A percentile compares a stretch with the other conserved stretches of the same genome.
Conservation (phyloP, 1,140 invertebrate species). For the Neoseiulus cucumeris region DNA sequence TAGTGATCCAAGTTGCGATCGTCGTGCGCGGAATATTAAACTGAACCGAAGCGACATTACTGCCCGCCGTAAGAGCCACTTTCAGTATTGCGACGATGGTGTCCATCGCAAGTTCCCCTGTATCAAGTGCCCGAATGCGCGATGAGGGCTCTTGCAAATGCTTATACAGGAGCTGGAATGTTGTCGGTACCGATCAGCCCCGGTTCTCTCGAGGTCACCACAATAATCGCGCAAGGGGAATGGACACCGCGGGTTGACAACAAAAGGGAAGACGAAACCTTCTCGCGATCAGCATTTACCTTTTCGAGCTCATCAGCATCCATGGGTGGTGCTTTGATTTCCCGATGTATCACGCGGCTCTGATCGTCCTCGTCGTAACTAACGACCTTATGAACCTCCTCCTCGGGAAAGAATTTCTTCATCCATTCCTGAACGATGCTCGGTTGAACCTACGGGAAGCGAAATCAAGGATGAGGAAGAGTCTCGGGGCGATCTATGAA, state of each 20-base stretch:
- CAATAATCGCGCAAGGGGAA: too few relatives aligned
- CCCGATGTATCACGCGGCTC: not conserved
- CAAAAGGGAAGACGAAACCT: too few relatives aligned
- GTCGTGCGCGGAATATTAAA: conserved; percentile 6
- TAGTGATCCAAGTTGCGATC: not conserved
- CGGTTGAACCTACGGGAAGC: not conserved
- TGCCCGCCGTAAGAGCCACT: conserved; percentile 2
- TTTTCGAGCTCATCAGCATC: conserved; percentile 3
- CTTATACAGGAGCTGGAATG: not conserved
- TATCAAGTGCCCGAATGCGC: not conserved
- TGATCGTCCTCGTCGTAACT: not conserved
- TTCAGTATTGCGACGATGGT: not conserved
- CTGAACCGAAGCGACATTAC: not conserved
- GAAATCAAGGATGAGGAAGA: not conserved
- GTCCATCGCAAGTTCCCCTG: not conserved
- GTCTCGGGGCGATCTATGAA: not conserved
- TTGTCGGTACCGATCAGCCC: too few relatives aligned
- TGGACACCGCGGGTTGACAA: too few relatives aligned
- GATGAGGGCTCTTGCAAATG: conserved; percentile 5
- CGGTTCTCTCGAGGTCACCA: too few relatives aligned
- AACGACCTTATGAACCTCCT: not conserved
- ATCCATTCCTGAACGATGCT: not conserved
- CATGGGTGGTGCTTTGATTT: not conserved
- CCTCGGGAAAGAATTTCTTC: not conserved
- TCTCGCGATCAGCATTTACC: not conserved